Conservation (phyloP, 2,888 invertebrate species). For the Drosophila neutralis region DNA sequence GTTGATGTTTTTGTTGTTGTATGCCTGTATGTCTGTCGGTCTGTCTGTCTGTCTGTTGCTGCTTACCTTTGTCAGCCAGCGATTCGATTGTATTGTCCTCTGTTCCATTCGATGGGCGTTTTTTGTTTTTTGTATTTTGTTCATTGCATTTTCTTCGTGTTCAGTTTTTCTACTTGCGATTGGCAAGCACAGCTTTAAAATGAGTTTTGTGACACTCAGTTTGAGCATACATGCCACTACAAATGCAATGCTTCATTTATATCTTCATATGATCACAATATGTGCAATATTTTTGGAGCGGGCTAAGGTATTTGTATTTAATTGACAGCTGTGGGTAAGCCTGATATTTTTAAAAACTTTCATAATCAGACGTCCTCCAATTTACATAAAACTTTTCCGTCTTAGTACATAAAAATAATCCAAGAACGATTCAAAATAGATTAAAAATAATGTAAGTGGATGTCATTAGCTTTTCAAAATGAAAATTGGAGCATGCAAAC, state of each 20-base stretch:
- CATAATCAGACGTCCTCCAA: not conserved
- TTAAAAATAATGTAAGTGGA: not conserved
- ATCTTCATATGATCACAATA: not conserved
- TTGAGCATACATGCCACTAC: not conserved
- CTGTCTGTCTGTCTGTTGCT: conserved; percentile 1
- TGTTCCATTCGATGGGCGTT: conserved; percentile 5
- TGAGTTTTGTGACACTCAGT: not conserved
- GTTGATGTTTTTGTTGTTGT: not conserved
- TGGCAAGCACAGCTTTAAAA: conserved; percentile 16
- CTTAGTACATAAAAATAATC: not conserved
- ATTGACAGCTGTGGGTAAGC: not conserved
- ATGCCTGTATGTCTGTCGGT: not conserved
- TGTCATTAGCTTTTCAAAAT: not conserved
- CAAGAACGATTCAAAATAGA: not conserved
- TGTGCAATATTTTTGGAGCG: not conserved
- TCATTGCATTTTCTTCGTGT: not conserved
- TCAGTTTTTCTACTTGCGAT: conserved; percentile 1
- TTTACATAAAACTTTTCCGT: not conserved
- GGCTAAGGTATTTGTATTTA: not conserved
- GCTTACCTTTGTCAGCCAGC: conserved; percentile 36
- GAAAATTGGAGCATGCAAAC: not conserved
- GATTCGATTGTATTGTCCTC: conserved; percentile 47
- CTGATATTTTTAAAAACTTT: not conserved
- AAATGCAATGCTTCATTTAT: not conserved
- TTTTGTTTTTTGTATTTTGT: not conserved